Conservation (phyloP, 2,888 invertebrate species). For the Phrixothrix hirtus region DNA sequence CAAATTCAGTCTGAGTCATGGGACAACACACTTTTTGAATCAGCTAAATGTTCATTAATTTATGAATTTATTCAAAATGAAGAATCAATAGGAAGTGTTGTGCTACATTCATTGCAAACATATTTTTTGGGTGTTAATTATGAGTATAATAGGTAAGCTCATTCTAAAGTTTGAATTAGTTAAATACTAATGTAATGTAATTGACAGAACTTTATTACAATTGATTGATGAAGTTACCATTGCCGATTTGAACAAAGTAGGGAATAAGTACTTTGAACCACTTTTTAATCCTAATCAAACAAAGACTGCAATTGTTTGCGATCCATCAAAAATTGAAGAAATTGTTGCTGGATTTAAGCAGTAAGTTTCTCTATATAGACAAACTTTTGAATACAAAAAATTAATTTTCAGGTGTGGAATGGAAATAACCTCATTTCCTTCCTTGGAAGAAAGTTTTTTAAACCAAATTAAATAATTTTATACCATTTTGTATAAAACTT, state of each 20-base stretch:
- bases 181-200: constrained; percentile 4
- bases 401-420: constrained; percentile 62
- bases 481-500: neutral
- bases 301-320: constrained; percentile 75
- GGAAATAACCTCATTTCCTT: constrained; percentile 62
- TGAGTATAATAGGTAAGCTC: constrained; percentile 66
- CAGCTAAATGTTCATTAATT: constrained; percentile 84
- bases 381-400: constrained; percentile 9
- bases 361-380: constrained; percentile 12
- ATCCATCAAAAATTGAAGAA: constrained; percentile 73
- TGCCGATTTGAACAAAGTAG: constrained; percentile 68
- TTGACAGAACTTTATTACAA: constrained; percentile 65
- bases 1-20: constrained; percentile 67
- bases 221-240: constrained; percentile 68
- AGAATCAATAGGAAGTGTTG: constrained; percentile 75
- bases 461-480: constrained; percentile 42
- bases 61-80: constrained; percentile 84
- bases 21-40: constrained; percentile 75
- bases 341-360: constrained; percentile 67
- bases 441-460: constrained; percentile 68
- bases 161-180: neutral
- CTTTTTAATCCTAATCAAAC: constrained; percentile 66
- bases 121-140: constrained; percentile 70
- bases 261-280: constrained; percentile 69
- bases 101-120: constrained; percentile 71